These are phyloP conservation scores for Drepana arcuata DNA, from an alignment of 1,140 invertebrate species.

Conservation along the genomic window DNA sequence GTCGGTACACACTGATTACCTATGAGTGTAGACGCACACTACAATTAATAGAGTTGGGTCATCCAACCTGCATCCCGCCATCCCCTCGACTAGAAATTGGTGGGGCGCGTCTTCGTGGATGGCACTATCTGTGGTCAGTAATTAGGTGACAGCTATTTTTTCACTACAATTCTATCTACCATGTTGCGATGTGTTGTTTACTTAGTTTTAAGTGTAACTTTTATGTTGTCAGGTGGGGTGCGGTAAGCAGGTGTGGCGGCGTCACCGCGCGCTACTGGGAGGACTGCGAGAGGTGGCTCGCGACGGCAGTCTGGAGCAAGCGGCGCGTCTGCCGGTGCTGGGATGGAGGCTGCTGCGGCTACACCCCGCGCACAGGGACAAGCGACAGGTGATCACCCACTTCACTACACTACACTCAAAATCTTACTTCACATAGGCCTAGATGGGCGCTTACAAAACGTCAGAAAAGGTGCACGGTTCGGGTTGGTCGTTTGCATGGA, in stretches of 20 bases:
- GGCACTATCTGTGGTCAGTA: too few relatives aligned
- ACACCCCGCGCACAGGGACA: constrained; percentile 74
- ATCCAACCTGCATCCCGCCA: too few relatives aligned
- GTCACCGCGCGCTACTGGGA: constrained; percentile 73
- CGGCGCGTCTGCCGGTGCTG: constrained; percentile 75
- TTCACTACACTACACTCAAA: not conserved
- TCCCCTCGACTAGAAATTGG: too few relatives aligned
- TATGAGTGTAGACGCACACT: too few relatives aligned
- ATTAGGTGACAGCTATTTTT: too few relatives aligned
- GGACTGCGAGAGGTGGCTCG: constrained; percentile 74
- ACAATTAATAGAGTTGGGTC: too few relatives aligned
- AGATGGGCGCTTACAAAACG: too few relatives aligned
- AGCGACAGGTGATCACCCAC: constrained; percentile 52
- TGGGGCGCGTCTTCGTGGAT: too few relatives aligned
- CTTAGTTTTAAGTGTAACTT: not conserved
- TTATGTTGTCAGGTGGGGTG: constrained; percentile 75
- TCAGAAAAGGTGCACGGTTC: not conserved
- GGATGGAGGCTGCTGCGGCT: constrained; percentile 76
- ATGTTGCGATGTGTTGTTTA: too few relatives aligned
- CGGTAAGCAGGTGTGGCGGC: constrained; percentile 74
- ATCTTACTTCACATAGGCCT: too few relatives aligned
- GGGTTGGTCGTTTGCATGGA: not conserved
- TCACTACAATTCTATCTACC: too few relatives aligned
- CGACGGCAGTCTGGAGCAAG: constrained; percentile 76
- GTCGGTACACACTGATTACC: too few relatives aligned